These are phyloP conservation scores for Penaeus monodon DNA, from an alignment of 2,888 invertebrate genomes.

Conservation along the genomic window DNA sequence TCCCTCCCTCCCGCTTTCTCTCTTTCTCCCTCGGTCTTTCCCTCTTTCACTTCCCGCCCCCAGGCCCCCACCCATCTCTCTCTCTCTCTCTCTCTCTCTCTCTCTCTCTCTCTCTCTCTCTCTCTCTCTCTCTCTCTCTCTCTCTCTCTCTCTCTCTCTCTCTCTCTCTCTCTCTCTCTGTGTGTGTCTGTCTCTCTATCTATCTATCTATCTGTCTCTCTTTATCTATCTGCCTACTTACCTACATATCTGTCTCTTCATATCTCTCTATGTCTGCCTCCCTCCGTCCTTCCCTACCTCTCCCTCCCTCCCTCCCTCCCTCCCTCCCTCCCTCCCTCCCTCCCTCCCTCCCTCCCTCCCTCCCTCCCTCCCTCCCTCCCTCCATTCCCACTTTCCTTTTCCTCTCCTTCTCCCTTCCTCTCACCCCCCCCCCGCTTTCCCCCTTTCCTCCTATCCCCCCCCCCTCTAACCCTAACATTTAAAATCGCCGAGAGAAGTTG, in stretches of 20 bases:
- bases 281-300: background rate
- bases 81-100: background rate
- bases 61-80: background rate
- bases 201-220: background rate
- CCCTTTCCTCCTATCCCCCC: background rate
- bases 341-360: too few relatives aligned
- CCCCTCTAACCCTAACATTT: background rate
- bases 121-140: background rate
- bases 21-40: too few relatives aligned
- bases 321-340: background rate
- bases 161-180: background rate
- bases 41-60: background rate
- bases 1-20: too few relatives aligned
- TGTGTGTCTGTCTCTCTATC: background rate
- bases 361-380: background rate
- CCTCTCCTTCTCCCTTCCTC: background rate
- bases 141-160: background rate
- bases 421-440: background rate
- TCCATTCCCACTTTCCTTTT: background rate
- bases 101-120: slow-evolving; percentile 1
- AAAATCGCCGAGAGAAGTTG: too few relatives aligned
- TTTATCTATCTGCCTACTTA: background rate
- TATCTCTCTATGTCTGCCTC: background rate
- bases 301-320: background rate
- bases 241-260: too few relatives aligned